phyloP scores from a whole-genome alignment of 1,140 invertebrate species.

The Heliconius hermathena region DNA sequence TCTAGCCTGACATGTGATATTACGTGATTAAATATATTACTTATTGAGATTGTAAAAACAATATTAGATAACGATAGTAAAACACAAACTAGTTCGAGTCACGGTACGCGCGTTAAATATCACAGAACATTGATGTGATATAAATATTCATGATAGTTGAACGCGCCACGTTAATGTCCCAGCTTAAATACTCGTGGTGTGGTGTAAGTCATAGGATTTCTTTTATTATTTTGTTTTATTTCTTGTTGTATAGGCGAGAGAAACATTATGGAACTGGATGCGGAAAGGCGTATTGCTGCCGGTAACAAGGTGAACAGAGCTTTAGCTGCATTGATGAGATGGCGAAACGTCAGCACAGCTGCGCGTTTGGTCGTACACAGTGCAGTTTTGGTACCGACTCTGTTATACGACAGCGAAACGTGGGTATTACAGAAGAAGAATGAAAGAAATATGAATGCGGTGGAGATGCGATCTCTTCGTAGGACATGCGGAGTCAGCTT shows the following conservation, averaged over 20 bases:
- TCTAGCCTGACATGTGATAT: constrained; percentile 21
- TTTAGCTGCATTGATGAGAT: too few species aligned
- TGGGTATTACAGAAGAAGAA: too few species aligned
- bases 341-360: too few species aligned
- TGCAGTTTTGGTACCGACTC: too few species aligned
- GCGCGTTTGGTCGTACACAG: too few species aligned
- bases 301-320: too few species aligned
- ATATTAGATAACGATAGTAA: constrained; percentile 37
- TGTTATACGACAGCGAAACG: too few species aligned
- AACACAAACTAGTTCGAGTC: constrained; percentile 42
- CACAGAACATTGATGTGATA: constrained; percentile 61
- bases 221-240: too few species aligned
- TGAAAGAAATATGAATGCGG: too few species aligned
- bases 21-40: constrained; percentile 26
- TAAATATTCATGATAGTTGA: constrained; percentile 75
- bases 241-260: neutral
- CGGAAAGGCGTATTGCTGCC: too few species aligned
- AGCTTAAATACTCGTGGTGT: constrained; percentile 57
- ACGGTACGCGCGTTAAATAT: constrained; percentile 54
- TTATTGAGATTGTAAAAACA: constrained; percentile 19
- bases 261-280: neutral
- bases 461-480: too few species aligned
- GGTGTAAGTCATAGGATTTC: constrained; percentile 41
- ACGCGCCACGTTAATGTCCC: constrained; percentile 67
- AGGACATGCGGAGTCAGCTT: too few species aligned